phyloP scores from a whole-genome alignment of 2,113 vertebrate genomes.

The Carassius auratus region DNA sequence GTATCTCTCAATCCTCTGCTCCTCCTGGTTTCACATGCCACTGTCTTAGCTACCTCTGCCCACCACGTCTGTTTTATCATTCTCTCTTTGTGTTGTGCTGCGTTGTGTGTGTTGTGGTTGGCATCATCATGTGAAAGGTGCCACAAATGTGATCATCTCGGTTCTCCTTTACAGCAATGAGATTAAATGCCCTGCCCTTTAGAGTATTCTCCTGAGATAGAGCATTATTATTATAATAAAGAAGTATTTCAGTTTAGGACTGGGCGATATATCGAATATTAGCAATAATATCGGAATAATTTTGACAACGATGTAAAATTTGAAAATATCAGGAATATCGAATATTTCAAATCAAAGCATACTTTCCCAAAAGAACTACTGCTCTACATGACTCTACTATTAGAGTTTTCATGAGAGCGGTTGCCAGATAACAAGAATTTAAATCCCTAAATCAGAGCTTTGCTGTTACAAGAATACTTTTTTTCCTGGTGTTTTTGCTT shows the following conservation, averaged over 20 bases:
- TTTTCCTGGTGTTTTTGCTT: too few species aligned
- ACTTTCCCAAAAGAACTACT: too few species aligned
- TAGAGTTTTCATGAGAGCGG: too few species aligned
- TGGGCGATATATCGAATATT: too few species aligned
- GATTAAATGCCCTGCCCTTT: neutral
- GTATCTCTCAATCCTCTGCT: neutral
- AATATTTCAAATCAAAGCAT: too few species aligned
- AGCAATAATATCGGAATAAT: too few species aligned
- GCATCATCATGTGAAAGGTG: neutral
- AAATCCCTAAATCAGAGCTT: too few species aligned
- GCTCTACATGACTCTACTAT: too few species aligned
- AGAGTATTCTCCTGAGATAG: neutral
- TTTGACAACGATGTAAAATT: too few species aligned
- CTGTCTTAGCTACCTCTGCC: neutral
- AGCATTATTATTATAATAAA: neutral
- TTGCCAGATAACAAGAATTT: too few species aligned
- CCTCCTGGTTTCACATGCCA: neutral
- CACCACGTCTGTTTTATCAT: constrained; percentile 9
- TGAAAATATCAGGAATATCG: too few species aligned
- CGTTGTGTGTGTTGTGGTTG: neutral
- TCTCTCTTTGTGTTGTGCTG: neutral
- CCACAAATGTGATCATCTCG: neutral
- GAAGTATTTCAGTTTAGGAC: neutral
- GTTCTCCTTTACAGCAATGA: neutral
- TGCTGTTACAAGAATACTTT: too few species aligned